Evolutionary conservation across 2,113 vertebrate species (phyloP).

Genomic region (Gallinago jamesoni): DNA sequence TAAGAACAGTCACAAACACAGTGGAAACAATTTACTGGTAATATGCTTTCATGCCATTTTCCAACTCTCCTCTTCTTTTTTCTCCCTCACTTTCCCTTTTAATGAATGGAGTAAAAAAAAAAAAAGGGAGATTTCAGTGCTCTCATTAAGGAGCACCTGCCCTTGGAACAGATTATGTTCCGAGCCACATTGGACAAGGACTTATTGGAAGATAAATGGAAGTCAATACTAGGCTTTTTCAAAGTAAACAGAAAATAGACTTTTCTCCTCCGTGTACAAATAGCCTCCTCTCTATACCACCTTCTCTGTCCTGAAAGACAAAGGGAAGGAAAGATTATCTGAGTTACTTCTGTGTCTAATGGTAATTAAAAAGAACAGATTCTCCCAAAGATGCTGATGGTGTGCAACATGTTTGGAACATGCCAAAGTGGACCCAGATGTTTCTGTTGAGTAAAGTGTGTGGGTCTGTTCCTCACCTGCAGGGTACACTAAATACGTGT

Average conservation of each 20-base stretch:
- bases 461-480: neutral
- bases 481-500: neutral
- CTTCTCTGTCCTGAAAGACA: neutral
- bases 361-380: neutral
- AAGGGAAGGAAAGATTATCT: neutral
- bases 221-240: slow-evolving; percentile 40
- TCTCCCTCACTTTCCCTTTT: slow-evolving; percentile 8
- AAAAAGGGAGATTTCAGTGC: slow-evolving; percentile 17
- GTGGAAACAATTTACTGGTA: slow-evolving; percentile 81
- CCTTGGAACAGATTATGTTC: slow-evolving; percentile 58
- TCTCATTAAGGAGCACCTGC: slow-evolving; percentile 62
- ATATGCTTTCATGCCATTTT: slow-evolving; percentile 77
- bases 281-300: neutral
- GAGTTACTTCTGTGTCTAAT: neutral
- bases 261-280: neutral
- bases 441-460: neutral
- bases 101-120: slow-evolving; percentile 31
- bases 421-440: neutral
- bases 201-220: slow-evolving; percentile 70
- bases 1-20: slow-evolving; percentile 80
- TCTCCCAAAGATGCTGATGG: neutral
- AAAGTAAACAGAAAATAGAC: slow-evolving; percentile 56
- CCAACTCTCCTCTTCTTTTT: slow-evolving; percentile 28
- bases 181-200: slow-evolving; percentile 35
- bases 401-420: neutral